Base-by-base conservation (phyloP, 2,113 vertebrate species). In the Sinosuthora webbiana region DNA sequence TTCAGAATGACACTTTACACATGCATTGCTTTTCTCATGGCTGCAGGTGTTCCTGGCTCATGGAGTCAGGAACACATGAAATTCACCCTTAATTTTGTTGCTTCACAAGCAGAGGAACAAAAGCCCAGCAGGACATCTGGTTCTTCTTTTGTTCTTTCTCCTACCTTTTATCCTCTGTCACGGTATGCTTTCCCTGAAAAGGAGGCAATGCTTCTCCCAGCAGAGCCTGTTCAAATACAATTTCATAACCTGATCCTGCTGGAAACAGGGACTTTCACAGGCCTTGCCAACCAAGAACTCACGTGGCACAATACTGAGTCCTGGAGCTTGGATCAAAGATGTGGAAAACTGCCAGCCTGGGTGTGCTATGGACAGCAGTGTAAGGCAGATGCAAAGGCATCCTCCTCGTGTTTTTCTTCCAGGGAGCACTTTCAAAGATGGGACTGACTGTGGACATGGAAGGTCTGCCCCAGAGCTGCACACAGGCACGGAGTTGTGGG, bases 401-500 rank as follows among this genome's bases (percentile, higher is more conserved):
- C 22, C 9, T 68, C 20, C 25, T 39, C 2, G 0, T 10, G 24
- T 1, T 71, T 35, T 20, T 44, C 44, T 82, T 64, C 53, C 62
- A 85, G 67, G 41, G 9, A 78, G 11, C 0, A 1, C 33, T 56
- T 82, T 55, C 53, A 68, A 42, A 60, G 50, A 42, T 10, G 24
- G 14, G 19, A 3, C 39, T 77, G 41, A 44, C 33, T 37, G 5
- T 2, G 10, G 41, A n/a, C 27, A n/a, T 1, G 12, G 13, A 70
- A 24, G 10, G 14, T 23, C 30, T 78, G 39, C 16, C 59, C 18
- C 16, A 24, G 45, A 81, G 25, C 39, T 35, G 9, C 13, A 15
- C 2, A 2, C 59, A 70, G 39, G 39, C 5, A 6, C 0, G 0
- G 16, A 11, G 30, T 3, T 65, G 3, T 41, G n/a, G 20, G 23